Evolutionary conservation across 2,888 invertebrate genomes (phyloP).

Genomic region (Brenthis daphne): DNA sequence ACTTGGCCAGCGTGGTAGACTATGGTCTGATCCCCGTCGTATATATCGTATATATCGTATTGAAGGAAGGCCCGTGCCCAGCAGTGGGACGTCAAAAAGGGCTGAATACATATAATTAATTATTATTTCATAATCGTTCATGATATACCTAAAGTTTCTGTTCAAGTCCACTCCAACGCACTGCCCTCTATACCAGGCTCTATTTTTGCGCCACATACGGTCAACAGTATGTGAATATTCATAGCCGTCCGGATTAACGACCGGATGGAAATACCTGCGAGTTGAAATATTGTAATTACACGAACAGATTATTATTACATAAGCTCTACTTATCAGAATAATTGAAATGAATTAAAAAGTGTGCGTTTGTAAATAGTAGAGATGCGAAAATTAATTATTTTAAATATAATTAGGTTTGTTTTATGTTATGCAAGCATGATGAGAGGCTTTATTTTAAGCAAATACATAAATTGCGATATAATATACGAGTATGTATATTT

Average conservation of each 20-base stretch:
- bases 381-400: not conserved
- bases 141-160: slow-evolving; percentile 88
- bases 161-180: slow-evolving; percentile 91
- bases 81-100: too few species aligned
- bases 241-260: slow-evolving; percentile 93
- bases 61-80: too few species aligned
- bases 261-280: slow-evolving; percentile 85
- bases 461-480: too few species aligned
- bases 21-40: too few species aligned
- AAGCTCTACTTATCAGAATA: slow-evolving; percentile 20
- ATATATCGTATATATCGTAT: too few species aligned
- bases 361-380: not conserved
- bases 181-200: slow-evolving; percentile 67
- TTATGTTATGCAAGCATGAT: too few species aligned
- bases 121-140: not conserved
- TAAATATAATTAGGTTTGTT: too few species aligned
- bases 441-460: too few species aligned
- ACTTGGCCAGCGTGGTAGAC: too few species aligned
- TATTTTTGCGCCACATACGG: slow-evolving; percentile 92
- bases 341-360: slow-evolving; percentile 15
- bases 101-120: not conserved
- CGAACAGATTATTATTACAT: slow-evolving; percentile 24
- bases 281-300: slow-evolving; percentile 25
- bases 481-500: too few species aligned
- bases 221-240: slow-evolving; percentile 90